Base-by-base conservation (phyloP, 2,113 vertebrate species). In the Oenanthe melanoleuca region DNA sequence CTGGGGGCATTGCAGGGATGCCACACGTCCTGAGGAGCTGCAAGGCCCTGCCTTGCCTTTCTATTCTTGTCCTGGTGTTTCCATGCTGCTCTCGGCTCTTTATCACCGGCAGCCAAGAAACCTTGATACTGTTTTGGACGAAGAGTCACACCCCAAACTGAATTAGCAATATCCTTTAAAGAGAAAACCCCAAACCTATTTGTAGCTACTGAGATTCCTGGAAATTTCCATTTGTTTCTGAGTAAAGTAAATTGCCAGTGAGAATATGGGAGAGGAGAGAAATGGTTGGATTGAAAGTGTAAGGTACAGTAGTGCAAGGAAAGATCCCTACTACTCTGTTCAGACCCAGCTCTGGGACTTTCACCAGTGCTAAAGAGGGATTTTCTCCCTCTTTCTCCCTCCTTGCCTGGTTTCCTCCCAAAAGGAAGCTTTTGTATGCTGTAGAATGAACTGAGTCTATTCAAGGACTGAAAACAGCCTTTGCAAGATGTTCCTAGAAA, bases 11-110 rank as follows among this genome's bases (percentile, higher is more conserved):
- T 44, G 44, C 87, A 44, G 5, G 44, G 78, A 87, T 94, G 33
- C 73, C 61, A 18, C 0, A 0, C 1, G 55, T n/a, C 89, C 75
- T 3, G 47, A 91, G 89, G 89, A 91, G 65, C 73, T 61, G 38
- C 28, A 44, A 61, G 71, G 61, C 65, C 34, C 34, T 94, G 85
- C 70, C 50, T 81, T 75, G 88, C 34, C 52, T 83, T 95, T 86
- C 92, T 96, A 77, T 94, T 95, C 85, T 65, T 71, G 63, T 63
- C 74, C 3, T 4, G 23, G 79, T 86, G 82, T 97, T 90, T 85
- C 92, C 64, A 88, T 74, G 89, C 89, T 11, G 7, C 78, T 64
- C 74, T 66, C 47, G 26, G 74, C 81, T 73, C 87, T 66, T 82
- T 38, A 28, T 33, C 56, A 6, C 64, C 8, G 16, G 21, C 88